Evolutionary conservation across 1,140 invertebrate species (phyloP).

Genomic region (Ceratina calcarata): DNA sequence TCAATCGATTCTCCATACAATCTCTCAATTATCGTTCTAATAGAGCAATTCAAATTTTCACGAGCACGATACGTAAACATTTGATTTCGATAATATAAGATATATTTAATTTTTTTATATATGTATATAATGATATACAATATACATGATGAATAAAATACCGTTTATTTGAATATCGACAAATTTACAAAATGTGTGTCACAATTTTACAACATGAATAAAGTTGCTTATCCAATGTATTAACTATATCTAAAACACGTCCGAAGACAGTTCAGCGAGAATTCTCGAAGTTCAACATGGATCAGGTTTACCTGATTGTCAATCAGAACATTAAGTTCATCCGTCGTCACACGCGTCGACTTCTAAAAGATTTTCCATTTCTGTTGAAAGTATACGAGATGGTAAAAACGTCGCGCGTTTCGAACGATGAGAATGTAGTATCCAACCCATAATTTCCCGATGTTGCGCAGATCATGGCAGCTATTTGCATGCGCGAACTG

Average conservation of each 20-base stretch:
- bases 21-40: no score
- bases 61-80: not conserved
- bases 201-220: not conserved
- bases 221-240: not conserved
- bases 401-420: constrained; percentile 34
- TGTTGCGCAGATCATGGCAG: constrained; percentile 44
- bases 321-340: not conserved
- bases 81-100: no score
- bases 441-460: no score
- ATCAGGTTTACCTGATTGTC: not conserved
- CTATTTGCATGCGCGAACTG: constrained; percentile 55
- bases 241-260: no score
- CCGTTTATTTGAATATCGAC: no score
- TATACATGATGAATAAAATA: no score
- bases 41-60: no score
- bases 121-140: no score
- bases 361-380: constrained; percentile 55
- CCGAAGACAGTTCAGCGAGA: not conserved
- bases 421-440: no score
- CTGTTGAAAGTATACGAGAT: constrained; percentile 54
- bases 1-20: no score
- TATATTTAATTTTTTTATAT: not conserved
- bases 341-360: not conserved
- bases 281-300: not conserved
- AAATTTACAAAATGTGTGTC: not conserved